Evolutionary conservation across 2,113 vertebrate species (phyloP).

Genomic region (Electrona antarctica): DNA sequence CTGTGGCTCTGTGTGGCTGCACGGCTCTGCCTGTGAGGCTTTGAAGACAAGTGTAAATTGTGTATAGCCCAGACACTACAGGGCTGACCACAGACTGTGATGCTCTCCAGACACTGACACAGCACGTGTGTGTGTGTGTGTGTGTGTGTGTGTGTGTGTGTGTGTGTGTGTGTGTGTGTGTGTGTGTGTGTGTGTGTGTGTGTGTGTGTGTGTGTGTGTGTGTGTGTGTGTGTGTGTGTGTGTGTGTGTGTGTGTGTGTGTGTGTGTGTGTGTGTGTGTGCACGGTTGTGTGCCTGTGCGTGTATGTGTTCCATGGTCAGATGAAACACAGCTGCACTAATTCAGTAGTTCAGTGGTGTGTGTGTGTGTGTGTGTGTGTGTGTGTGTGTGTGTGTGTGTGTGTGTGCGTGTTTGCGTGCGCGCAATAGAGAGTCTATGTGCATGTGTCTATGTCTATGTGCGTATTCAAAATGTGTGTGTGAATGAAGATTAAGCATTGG

Average conservation of each 20-base stretch:
- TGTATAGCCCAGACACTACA: constrained; percentile 65
- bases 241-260: too few species aligned
- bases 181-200: neutral
- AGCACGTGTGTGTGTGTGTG: constrained; percentile 58
- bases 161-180: constrained; percentile 5
- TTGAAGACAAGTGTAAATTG: constrained; percentile 68
- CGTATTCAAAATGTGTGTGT: neutral
- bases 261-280: neutral
- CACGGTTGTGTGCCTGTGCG: neutral
- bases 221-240: too few species aligned
- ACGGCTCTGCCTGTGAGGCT: constrained; percentile 34
- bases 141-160: constrained; percentile 35
- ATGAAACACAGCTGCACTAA: constrained; percentile 64
- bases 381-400: too few species aligned
- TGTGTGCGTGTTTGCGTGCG: too few species aligned
- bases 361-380: too few species aligned
- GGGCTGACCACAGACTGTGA: constrained; percentile 67
- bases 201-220: neutral
- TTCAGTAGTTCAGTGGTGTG: too few species aligned
- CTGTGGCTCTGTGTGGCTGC: constrained; percentile 28
- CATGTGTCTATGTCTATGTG: neutral
- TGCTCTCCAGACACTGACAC: constrained; percentile 71
- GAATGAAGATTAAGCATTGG: too few species aligned
- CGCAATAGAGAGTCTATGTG: neutral
- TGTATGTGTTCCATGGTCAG: constrained; percentile 40